Base-by-base conservation (phyloP, 2,888 invertebrate species). In the Eledona agricola region DNA sequence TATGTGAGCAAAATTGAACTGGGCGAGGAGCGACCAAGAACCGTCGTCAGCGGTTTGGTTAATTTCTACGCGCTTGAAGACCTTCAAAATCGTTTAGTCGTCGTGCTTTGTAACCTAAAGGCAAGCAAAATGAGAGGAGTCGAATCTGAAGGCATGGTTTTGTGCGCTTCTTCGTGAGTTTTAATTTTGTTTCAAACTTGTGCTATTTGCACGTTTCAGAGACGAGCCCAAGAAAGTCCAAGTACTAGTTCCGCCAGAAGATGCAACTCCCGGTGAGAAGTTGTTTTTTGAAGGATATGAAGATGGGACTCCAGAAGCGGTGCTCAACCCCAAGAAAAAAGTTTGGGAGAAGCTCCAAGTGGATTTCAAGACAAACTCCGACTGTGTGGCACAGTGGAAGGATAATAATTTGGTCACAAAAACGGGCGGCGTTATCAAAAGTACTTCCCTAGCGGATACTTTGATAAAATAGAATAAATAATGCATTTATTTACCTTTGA, bases 81-180 rank as follows among this genome's bases (percentile, higher is more conserved):
- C 77, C 91, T 98, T 88, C 82, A 89, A 69, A 83, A 94, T 67
- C 83, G 94, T 51, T 80, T 91, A 76, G 97, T 96, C 2, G 89
- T 98, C 2, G 92, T 98, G 1, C 78, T 99, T 35, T 96, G 96
- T 65, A 99, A 99, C 77, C 82, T 99, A 35, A 99, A 99, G 78
- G 88, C 98, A 20, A 95, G 94, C 6, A 98, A 96, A 81, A 92
- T 98, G 88, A 83, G 96, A 59, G 96, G 96, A 35, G 80, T 96
- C 15, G 86, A 90, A 63, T 96, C 96, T 0, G 87, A 89, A 72
- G 96, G 94, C 55, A 96, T 96, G 95, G 90, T 96, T 20, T 80
- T 96, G 32, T 96, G 95, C 80, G 93, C 94, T 7, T 93, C 93
- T 28, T 77, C 83, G 86, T 86, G 72, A 78, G 79, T 11, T 34